Evolutionary conservation across 1,140 invertebrate genomes (phyloP), one percentile per base, ranked within the genome.

Genomic region (Pseudomyrmex cubaensis): DNA sequence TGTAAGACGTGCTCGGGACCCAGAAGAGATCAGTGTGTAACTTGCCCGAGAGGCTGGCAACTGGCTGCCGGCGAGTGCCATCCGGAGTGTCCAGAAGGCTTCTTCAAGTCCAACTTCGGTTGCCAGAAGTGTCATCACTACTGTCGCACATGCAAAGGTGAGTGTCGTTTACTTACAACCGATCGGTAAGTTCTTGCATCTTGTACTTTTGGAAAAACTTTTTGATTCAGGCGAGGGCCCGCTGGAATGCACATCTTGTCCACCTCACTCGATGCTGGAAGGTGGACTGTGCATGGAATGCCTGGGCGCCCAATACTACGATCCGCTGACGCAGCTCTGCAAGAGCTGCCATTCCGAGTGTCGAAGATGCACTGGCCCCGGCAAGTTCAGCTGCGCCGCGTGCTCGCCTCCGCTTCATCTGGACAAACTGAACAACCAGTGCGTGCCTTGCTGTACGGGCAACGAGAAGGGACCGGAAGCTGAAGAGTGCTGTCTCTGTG

Each of bases 91-190:
- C 98, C 98, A 3, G 96, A 97, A 92, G 97, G 97, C 20, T 97
- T 97, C 92, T 97, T 97, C 92, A 96, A 97, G 91, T 96, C 96
- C 0, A 95, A 96, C 52, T 97, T 95, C 88, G 97, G 97, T 0
- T 98, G 97, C 87, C 96, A 97, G 86, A 97, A 97, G 90, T 98
- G 97, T 90, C 97, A 98, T 94, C 97, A 97, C 91, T 97, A 97
- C 89, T 98, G 97, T 92, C 96, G 96, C 69, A 97, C 97, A 80
- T 98, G 97, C 91, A 96, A 96, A 92, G 97, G 96, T 97, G 93
- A 88, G 86, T 25, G 54, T 61, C 8, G 44, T 1, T 46, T 54
- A n/a, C 13, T 22, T 1, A 35, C 13, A 15, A 3, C 9, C 15
- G 54, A 48, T 59, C 2, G 13, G 10, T 25, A 75, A 52, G 54